phyloP scores from a whole-genome alignment of 1,140 invertebrate species.

The Drosophila carrolli region DNA sequence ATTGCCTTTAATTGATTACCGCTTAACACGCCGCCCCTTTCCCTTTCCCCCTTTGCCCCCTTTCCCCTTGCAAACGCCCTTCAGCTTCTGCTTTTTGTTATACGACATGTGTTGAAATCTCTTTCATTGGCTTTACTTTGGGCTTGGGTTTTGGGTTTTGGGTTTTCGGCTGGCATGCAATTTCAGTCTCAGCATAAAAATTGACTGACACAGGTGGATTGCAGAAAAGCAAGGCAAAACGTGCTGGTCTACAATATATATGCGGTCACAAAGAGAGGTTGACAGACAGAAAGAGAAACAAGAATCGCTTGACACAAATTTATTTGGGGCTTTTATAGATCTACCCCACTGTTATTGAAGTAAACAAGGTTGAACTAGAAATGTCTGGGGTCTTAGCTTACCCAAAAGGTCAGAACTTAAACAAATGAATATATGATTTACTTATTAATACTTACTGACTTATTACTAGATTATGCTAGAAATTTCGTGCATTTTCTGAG shows the following conservation, averaged over 20 bases:
- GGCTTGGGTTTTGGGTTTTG: slow-evolving; percentile 25
- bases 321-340: slow-evolving; percentile 46
- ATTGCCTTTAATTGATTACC: slow-evolving; percentile 74
- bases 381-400: slow-evolving; percentile 14
- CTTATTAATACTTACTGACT: neutral
- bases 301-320: slow-evolving; percentile 70
- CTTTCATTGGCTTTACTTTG: slow-evolving; percentile 41
- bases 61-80: slow-evolving; percentile 11
- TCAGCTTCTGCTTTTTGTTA: slow-evolving; percentile 36
- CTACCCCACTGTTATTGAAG: slow-evolving; percentile 20
- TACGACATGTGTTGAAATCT: slow-evolving; percentile 64
- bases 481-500: neutral
- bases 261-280: slow-evolving; percentile 14
- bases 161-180: slow-evolving; percentile 52
- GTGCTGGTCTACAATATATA: slow-evolving; percentile 21
- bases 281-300: slow-evolving; percentile 29
- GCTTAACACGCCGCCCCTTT: slow-evolving; percentile 48
- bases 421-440: neutral
- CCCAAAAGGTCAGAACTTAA: neutral
- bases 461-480: too few relatives aligned
- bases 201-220: slow-evolving; percentile 67
- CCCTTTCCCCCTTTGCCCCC: neutral
- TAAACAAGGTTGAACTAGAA: slow-evolving; percentile 32
- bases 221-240: slow-evolving; percentile 49
- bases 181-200: slow-evolving; percentile 73